These are phyloP conservation scores for Oxyscelio sp. DNA, from an alignment of 2,888 invertebrate genomes.

Conservation along the genomic window DNA sequence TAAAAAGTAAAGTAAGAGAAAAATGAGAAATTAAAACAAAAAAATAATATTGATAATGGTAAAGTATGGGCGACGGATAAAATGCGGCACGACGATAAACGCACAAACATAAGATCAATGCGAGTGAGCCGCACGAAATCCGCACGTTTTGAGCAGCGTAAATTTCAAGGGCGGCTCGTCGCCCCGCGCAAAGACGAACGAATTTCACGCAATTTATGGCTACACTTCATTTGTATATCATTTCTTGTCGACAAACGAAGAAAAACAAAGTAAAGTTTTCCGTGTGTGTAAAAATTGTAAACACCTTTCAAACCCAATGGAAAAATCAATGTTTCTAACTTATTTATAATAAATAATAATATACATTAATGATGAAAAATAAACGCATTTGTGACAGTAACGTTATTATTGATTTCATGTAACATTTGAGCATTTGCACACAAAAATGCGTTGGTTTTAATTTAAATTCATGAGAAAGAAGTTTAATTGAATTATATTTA, in stretches of 20 bases:
- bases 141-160: conserved; percentile 27
- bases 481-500: not conserved
- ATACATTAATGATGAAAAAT: conserved; percentile 88
- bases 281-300: conserved; percentile 88
- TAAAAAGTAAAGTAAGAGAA: conserved; percentile 16
- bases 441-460: not conserved
- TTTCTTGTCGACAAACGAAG: conserved; percentile 88
- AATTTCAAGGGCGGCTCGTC: conserved; percentile 49
- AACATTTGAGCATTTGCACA: conserved; percentile 11
- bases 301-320: conserved; percentile 86
- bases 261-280: conserved; percentile 89
- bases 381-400: conserved; percentile 84
- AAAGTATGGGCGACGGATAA: conserved; percentile 45
- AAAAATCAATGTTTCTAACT: conserved; percentile 88
- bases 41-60: conserved; percentile 44
- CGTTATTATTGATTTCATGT: conserved; percentile 60
- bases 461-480: not conserved
- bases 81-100: conserved; percentile 34
- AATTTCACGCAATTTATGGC: conserved; percentile 86
- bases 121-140: conserved; percentile 58
- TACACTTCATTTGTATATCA: conserved; percentile 90
- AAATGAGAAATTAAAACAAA: conserved; percentile 42
- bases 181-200: conserved; percentile 75
- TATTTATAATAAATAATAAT: conserved; percentile 88
- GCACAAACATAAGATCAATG: conserved; percentile 54